Evolutionary conservation across 2,797 vertebrate species (phyloP).

Genomic region (Tragelaphus oryx): DNA sequence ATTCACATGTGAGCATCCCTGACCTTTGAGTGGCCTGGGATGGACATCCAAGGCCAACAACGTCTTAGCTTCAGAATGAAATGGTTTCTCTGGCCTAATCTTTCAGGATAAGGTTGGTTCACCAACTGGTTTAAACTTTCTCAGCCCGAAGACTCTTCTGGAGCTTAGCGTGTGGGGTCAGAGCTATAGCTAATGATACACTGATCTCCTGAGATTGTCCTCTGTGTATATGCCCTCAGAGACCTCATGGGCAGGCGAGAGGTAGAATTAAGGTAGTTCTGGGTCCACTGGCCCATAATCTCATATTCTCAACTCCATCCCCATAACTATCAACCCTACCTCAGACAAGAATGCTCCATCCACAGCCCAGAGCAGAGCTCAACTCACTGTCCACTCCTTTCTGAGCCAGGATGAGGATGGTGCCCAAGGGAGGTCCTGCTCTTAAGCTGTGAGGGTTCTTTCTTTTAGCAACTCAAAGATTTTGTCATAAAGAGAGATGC

Average conservation of each 20-base stretch:
- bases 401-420: no score
- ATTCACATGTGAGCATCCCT: background rate
- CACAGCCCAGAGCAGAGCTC: background rate
- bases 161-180: fast-evolving
- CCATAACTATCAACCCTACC: background rate
- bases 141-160: background rate
- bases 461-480: background rate
- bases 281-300: no score
- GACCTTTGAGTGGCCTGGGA: background rate
- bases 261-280: background rate
- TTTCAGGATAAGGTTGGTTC: background rate
- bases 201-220: background rate
- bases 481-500: background rate
- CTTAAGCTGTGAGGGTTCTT: background rate
- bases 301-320: background rate
- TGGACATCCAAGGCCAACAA: background rate
- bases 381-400: background rate
- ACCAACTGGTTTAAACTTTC: background rate
- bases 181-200: background rate
- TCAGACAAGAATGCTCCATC: background rate
- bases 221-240: fast-evolving
- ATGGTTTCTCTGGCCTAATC: background rate
- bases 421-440: background rate
- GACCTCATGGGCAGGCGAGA: background rate
- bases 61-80: background rate